A percentile compares a stretch with the other conserved stretches of the same genome.
phyloP scores from a whole-genome alignment of 2,113 vertebrate genomes.

The Puma concolor region DNA sequence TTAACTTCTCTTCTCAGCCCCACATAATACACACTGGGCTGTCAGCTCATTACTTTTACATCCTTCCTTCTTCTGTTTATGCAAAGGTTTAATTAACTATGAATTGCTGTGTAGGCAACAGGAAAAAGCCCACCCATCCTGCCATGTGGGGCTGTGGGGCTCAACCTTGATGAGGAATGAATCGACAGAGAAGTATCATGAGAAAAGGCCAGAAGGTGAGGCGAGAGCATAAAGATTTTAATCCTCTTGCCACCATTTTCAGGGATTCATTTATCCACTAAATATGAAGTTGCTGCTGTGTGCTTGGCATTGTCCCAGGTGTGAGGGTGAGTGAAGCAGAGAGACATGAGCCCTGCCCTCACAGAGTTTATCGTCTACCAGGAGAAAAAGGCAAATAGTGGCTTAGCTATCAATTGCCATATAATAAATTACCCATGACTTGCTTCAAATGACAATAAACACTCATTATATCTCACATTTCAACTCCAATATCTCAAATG shows the following conservation, averaged over 20 bases:
- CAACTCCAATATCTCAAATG: neutral
- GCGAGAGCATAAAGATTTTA: neutral
- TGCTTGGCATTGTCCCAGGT: neutral
- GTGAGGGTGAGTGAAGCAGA: neutral
- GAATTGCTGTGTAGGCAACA: slow-evolving; percentile 85
- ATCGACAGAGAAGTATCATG: neutral
- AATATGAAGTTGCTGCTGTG: neutral
- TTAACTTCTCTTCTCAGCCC: slow-evolving; percentile 89
- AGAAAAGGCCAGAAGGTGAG: neutral
- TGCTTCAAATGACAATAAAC: neutral
- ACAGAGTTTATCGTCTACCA: neutral
- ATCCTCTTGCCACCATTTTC: neutral
- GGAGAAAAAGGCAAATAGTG: neutral
- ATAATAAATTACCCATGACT: neutral
- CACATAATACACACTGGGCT: slow-evolving; percentile 85
- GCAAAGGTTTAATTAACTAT: slow-evolving; percentile 90
- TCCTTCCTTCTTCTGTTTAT: slow-evolving; percentile 89
- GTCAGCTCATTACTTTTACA: slow-evolving; percentile 91
- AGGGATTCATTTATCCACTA: neutral
- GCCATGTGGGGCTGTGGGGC: slow-evolving; percentile 59
- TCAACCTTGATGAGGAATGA: neutral
- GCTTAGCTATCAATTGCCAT: neutral
- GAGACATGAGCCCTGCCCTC: neutral
- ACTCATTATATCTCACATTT: neutral
- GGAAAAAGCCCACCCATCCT: slow-evolving; percentile 66